Percentiles rank a stretch among this genome's conserved stretches.
Conservation (phyloP, 2,113 vertebrate genomes). For the Fregata magnificens region DNA sequence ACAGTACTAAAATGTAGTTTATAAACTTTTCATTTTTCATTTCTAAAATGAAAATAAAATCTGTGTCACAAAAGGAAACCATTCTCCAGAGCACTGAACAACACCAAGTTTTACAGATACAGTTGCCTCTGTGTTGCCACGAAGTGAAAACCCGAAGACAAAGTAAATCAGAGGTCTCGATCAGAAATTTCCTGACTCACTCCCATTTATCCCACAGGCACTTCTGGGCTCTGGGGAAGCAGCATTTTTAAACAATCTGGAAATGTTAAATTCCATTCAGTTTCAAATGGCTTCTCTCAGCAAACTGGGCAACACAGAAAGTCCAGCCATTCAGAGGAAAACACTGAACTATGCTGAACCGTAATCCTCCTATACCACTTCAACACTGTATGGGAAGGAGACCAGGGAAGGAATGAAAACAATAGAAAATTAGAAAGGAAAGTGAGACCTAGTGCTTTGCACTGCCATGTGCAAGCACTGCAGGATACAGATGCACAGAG, state of each 20-base stretch:
- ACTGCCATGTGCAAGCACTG: neutral
- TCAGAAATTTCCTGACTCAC: neutral
- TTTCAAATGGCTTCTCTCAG: neutral
- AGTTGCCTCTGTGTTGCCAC: neutral
- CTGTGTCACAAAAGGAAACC: neutral
- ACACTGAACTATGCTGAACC: rapidly evolving
- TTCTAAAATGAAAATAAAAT: neutral
- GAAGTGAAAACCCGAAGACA: neutral
- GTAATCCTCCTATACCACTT: neutral
- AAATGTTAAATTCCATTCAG: neutral
- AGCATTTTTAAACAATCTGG: neutral
- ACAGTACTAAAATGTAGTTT: too few species aligned
- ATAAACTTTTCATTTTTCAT: too few species aligned
- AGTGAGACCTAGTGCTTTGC: neutral
- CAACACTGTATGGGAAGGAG: neutral
- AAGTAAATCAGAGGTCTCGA: neutral
- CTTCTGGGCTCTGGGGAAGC: neutral
- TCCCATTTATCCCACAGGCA: neutral
- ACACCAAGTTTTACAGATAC: neutral
- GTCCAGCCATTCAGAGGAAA: neutral
- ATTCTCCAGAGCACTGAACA: neutral
- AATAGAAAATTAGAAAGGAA: neutral
- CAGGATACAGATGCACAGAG: neutral
- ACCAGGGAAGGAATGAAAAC: neutral
- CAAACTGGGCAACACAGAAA: neutral